Base-by-base conservation (phyloP, 2,113 vertebrate genomes). In the Brachyhypopomus occidentalis region DNA sequence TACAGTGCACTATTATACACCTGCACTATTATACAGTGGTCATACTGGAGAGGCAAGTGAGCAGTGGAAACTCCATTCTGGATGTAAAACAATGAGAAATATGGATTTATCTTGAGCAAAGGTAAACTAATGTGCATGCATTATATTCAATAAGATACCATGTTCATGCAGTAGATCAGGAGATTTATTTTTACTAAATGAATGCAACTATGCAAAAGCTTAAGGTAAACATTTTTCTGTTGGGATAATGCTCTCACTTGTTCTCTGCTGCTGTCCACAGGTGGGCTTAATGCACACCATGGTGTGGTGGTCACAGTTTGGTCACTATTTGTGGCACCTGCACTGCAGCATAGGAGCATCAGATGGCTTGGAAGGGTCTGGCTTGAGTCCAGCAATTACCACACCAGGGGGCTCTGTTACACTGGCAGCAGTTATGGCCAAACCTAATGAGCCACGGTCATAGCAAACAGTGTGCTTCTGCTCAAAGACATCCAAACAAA, bases 381-480 rank as follows among this genome's bases (percentile, higher is more conserved):
- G 72, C 80, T 67, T 17, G 75, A 79, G 69, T 85, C 84, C 77
- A 85, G 80, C 80, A 85, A 85, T 85, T 83, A 85, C 72, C 84
- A 85, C 84, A 85, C 84, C 80, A 82, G 84, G 84, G 84, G 84
- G 80, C 72, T 85, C 80, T 56, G 74, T 79, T 85, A 85, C 77
- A 85, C 81, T 60, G 75, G 80, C 77, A 79, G 60, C 80, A 77
- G 77, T 71, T 71, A 67, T 77, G 67, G 59, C 77, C 75, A 59
- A 72, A 72, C 48, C 78, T 85, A 85, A 85, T 85, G 84, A 85
- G 80, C 55, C 84, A 80, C 72, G 83, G 73, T 72, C 59, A 58
- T 67, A 83, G 71, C 84, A 85, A 85, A 79, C 80, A 79, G 72
- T 72, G 76, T 69, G 72, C 34, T 83, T 83, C 59, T 85, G 74